Evolutionary conservation across 2,797 vertebrate species (phyloP).

Genomic region (Leuciscus waleckii): DNA sequence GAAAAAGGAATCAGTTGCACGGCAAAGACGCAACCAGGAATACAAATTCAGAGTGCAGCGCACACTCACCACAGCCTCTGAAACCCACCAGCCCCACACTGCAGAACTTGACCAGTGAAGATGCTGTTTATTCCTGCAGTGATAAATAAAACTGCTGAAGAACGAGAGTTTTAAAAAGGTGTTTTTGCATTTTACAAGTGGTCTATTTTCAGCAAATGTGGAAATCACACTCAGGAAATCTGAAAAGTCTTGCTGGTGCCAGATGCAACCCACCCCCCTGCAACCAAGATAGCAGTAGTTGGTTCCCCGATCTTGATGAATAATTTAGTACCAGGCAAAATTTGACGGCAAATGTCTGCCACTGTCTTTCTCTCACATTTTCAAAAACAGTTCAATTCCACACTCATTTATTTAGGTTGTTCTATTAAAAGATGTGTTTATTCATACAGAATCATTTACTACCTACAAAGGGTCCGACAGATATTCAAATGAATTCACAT

Average conservation of each 20-base stretch:
- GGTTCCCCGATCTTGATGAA: conserved; percentile 61
- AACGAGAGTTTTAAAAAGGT: not conserved
- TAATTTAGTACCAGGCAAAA: conserved; percentile 65
- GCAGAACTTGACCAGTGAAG: conserved; percentile 62
- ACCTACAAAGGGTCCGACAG: not conserved
- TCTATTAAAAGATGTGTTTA: conserved; percentile 9
- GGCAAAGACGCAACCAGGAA: conserved; percentile 49
- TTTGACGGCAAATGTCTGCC: conserved; percentile 42
- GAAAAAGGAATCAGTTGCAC: conserved; percentile 67
- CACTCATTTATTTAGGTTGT: conserved; percentile 7
- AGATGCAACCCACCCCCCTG: conserved; percentile 47
- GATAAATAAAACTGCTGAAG: conserved; percentile 8
- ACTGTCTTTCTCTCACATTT: conserved; percentile 16
- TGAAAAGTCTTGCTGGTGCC: conserved; percentile 59
- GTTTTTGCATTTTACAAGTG: conserved; percentile 33
- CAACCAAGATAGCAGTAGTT: conserved; percentile 54
- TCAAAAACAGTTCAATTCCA: not conserved
- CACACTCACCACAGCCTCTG: conserved; percentile 69
- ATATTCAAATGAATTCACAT: not conserved
- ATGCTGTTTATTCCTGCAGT: conserved; percentile 13
- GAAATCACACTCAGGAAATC: conserved; percentile 51
- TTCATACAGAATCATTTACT: not conserved
- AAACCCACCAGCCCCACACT: conserved; percentile 71
- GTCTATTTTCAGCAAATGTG: conserved; percentile 30
- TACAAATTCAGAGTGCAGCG: conserved; percentile 65